Percentiles rank a stretch among this genome's conserved stretches.
Evolutionary conservation across 1,140 invertebrate genomes (phyloP).

Genomic region (Lethocerus indicus): DNA sequence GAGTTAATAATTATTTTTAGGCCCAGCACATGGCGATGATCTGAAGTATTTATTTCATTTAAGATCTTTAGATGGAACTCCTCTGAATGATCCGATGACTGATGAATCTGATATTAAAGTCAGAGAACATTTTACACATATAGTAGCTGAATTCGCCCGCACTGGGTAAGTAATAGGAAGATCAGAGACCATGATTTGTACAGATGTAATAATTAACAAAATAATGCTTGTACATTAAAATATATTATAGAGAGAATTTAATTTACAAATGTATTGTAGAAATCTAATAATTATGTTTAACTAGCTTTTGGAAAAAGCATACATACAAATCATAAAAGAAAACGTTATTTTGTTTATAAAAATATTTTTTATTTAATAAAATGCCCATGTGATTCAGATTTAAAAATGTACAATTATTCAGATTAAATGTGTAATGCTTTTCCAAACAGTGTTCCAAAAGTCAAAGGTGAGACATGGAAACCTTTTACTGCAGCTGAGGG

Average conservation of each 20-base stretch:
- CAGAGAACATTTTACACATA: slow-evolving; percentile 36
- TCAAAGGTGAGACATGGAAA: slow-evolving; percentile 11
- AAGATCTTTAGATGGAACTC: slow-evolving; percentile 17
- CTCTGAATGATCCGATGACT: slow-evolving; percentile 18
- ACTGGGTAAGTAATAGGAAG: slow-evolving; percentile 25
- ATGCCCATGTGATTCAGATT: not conserved
- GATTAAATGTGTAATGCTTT: not conserved
- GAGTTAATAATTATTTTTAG: slow-evolving; percentile 1
- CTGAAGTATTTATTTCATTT: slow-evolving; percentile 20
- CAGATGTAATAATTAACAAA: not conserved
- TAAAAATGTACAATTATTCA: not conserved
- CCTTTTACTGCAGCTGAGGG: slow-evolving; percentile 27
- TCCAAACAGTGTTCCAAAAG: slow-evolving; percentile 15
- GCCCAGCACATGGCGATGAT: slow-evolving; percentile 19
- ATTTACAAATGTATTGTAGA: not conserved
- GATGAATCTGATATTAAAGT: slow-evolving; percentile 36
- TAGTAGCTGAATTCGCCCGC: slow-evolving; percentile 45
- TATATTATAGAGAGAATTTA: not conserved
- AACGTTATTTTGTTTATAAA: slow-evolving; percentile 1
- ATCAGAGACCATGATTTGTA: no score
- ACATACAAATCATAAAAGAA: not conserved
- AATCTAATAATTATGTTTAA: not conserved
- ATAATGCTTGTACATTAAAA: not conserved
- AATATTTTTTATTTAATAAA: not conserved
- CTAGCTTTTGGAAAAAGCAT: not conserved